Base-by-base conservation (phyloP, 2,888 invertebrate genomes). In the Lithophane socia region DNA sequence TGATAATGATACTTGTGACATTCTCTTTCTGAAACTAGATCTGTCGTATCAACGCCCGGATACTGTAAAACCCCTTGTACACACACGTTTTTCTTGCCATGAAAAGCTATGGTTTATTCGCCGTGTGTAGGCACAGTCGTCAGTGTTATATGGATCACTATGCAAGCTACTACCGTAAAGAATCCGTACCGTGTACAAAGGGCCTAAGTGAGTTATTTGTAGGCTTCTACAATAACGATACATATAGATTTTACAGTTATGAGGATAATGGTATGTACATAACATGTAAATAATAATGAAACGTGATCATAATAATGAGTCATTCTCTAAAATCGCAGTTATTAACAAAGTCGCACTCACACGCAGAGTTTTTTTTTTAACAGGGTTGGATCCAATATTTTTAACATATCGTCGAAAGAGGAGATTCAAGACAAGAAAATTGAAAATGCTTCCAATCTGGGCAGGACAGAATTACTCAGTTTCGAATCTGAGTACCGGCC, bases 221-320 rank as follows among this genome's bases (percentile, higher is more conserved):
- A 21, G 18, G 18, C 7, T 16, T 49, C 49, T 49, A 18, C 49
- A 52, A 52, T 18, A 18, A 52, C 52, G 52, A 52, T n/a, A 64
- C 49, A 71, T 77, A 49, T 79, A 64, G 12, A 77, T 64, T 56
- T 68, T 54, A 47, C 37, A 65, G 52, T 52, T 37, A 58, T 80
- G 16, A 64, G 80, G 73, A 73, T 58, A 79, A 72, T 37, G 21
- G 29, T 29, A 21, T 21, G 29, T 66, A 29, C 24, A 21, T 56
- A 29, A 37, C 37, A 0, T 42, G 5, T 63, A 29, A 61, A 56
- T 68, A 79, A 49, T 24, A 54, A 52, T 63, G 18, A 49, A 64
- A 63, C 24, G n/a, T 56, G 18, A n/a, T 64, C 42, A 49, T 42
- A 70, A 42, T 29, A 63, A 78, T 78, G 61, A 61, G 8, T 64